A percentile compares a stretch with the other conserved stretches of the same genome.
phyloP scores from a whole-genome alignment of 2,797 vertebrate genomes.

The Ciconia nigra region DNA sequence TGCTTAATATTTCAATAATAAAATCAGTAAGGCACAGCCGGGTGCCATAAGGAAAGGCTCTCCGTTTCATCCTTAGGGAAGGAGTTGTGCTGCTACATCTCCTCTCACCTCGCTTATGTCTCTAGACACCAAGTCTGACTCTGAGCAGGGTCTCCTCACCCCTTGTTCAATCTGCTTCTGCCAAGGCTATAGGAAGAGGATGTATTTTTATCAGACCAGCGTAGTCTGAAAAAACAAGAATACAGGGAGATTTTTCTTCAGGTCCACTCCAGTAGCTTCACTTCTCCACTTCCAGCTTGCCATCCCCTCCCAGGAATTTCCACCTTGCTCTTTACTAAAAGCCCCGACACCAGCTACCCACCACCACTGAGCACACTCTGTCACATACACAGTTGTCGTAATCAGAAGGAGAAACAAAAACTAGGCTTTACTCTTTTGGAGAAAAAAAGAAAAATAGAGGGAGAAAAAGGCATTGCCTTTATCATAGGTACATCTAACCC shows the following conservation, averaged over 20 bases:
- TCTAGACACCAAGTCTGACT: background rate
- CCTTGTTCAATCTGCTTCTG: background rate
- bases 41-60: background rate
- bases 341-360: background rate
- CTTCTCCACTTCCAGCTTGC: background rate
- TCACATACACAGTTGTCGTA: background rate
- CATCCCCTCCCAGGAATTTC: background rate
- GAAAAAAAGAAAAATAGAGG: background rate
- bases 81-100: background rate
- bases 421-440: background rate
- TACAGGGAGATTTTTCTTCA: background rate
- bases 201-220: background rate
- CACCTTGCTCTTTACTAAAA: background rate
- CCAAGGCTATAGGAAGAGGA: background rate
- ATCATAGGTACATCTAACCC: background rate
- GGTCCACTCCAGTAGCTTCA: background rate
- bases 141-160: background rate
- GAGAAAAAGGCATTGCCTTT: conserved; percentile 1
- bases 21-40: background rate
- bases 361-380: background rate
- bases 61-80: background rate
- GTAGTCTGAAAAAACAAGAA: background rate
- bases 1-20: conserved; percentile 17
- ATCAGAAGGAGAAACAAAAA: background rate
- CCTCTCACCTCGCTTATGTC: background rate